Evolutionary conservation across 2,797 vertebrate species (phyloP), one percentile per base, ranked within the genome.

Genomic region (Momotus momota): DNA sequence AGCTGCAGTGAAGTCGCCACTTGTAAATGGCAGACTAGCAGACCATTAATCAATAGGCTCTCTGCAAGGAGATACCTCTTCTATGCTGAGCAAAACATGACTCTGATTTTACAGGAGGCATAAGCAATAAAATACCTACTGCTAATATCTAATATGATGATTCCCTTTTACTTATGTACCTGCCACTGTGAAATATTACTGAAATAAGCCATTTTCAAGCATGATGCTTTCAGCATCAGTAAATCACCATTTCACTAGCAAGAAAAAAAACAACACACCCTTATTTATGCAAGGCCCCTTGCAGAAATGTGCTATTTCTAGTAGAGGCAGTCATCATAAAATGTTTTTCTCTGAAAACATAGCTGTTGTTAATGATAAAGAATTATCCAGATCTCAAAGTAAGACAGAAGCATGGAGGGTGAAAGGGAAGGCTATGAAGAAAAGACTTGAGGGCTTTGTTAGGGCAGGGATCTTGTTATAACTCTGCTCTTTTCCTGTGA

Each of bases 171-270:
- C 89, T 93, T 93, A 74, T 94, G 80, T 78, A 89, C 88, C 88
- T 94, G 95, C 72, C 94, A 96, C 72, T 46, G 58, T 96, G 94
- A 95, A 94, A 95, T 97, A 97, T 88, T 86, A 95, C 81, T 57
- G 81, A 92, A 96, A 96, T 91, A 87, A 90, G 65, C 61, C 75
- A 22, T 79, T 95, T 94, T 84, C 69, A 83, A 91, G 84, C 66
- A 52, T 46, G 66, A 77, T 90, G 91, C 55, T 86, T 87, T 91
- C 73, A 82, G 81, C 77, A 85, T 87, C 86, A 66, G 54, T 90
- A 94, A 92, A 95, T 88, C 86, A 84, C 83, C 67, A 65, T 86
- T 92, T 81, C 57, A 43, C 38, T 43, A 62, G 77, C 64, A 67
- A 88, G 55, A 61, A 41, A 77, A 67, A 80, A 86, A 58, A 1